These are phyloP conservation scores for Emys orbicularis DNA, from an alignment of 2,797 vertebrate species.

Conservation along the genomic window DNA sequence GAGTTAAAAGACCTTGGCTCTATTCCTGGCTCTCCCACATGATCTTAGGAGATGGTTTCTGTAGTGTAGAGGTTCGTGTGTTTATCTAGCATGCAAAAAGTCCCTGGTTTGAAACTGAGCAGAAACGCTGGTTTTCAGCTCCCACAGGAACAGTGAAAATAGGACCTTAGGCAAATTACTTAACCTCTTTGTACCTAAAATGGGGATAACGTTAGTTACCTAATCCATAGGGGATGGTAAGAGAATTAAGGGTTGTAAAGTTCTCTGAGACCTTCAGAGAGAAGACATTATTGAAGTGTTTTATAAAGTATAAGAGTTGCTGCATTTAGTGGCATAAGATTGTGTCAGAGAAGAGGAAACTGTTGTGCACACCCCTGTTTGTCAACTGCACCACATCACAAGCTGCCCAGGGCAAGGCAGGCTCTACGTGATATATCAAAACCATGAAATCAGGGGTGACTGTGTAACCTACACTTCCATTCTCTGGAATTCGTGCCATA, in stretches of 20 bases:
- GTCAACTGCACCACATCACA: not conserved
- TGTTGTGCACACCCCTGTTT: fast-evolving
- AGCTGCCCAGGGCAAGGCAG: not conserved
- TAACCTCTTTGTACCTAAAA: not conserved
- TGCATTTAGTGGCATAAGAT: not conserved
- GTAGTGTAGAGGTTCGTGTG: not conserved
- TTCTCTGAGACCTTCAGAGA: not conserved
- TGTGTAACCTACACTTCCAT: not conserved
- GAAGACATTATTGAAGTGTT: not conserved
- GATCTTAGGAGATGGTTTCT: not conserved
- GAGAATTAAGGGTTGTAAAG: not conserved
- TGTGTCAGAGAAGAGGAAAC: not conserved
- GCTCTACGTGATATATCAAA: not conserved
- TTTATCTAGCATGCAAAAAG: not conserved
- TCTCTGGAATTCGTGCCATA: not conserved
- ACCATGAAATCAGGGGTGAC: fast-evolving
- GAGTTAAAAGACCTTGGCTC: not conserved
- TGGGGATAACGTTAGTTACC: not conserved
- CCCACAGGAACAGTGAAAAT: not conserved
- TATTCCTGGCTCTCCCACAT: not conserved
- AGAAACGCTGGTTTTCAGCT: not conserved
- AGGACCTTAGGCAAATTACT: not conserved
- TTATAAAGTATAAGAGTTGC: not conserved
- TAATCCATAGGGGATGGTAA: not conserved
- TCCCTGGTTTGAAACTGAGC: not conserved